phyloP scores from a whole-genome alignment of 2,113 vertebrate species.

The Mesoclemmys tuberculata region DNA sequence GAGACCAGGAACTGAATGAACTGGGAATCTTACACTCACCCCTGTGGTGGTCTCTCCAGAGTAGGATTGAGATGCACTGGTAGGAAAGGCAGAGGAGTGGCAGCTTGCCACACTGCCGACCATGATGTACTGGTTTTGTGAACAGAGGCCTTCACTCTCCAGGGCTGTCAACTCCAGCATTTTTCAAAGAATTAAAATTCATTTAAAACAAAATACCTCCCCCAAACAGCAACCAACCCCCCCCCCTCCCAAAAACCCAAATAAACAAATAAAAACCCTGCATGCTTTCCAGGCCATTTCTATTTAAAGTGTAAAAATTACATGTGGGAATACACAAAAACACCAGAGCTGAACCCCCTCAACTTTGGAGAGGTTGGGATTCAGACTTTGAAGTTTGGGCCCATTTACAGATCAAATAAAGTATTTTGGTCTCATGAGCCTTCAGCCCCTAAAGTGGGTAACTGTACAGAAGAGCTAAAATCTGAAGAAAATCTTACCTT shows the following conservation, averaged over 20 bases:
- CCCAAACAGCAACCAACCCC: background rate
- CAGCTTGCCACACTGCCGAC: background rate
- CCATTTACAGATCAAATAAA: background rate
- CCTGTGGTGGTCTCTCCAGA: background rate
- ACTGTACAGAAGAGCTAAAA: conserved; percentile 12
- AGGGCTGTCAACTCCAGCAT: background rate
- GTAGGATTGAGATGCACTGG: background rate
- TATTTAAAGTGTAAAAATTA: background rate
- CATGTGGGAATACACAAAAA: background rate
- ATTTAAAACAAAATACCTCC: background rate
- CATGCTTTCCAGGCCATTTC: background rate
- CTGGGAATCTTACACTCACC: background rate
- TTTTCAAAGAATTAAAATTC: background rate
- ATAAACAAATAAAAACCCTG: background rate
- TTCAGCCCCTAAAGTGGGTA: background rate
- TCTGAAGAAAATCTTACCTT: conserved; percentile 86
- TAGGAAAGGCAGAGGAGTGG: background rate
- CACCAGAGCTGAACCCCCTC: fast-evolving
- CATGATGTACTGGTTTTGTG: background rate
- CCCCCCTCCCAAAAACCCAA: too few relatives aligned
- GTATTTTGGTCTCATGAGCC: conserved; percentile 11
- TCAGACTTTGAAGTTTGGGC: background rate
- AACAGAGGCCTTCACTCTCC: background rate
- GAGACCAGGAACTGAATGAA: conserved; percentile 53
- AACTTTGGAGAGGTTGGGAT: background rate